Conservation (phyloP, 2,113 vertebrate species). For the Budorcas taxicolor region DNA sequence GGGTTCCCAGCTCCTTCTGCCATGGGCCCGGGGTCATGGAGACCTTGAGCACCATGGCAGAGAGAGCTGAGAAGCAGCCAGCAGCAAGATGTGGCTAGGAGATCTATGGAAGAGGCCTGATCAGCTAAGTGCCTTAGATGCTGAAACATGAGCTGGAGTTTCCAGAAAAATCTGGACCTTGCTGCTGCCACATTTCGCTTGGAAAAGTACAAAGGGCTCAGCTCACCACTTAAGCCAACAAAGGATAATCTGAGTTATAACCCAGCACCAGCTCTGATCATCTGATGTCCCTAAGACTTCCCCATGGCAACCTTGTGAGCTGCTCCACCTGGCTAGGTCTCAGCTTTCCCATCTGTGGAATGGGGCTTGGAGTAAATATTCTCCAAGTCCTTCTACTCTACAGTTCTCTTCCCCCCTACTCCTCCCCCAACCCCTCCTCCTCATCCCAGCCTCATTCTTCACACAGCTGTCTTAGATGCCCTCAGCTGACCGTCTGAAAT, state of each 20-base stretch:
- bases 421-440: not conserved
- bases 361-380: not conserved
- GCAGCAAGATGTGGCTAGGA: not conserved
- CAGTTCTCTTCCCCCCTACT: not conserved
- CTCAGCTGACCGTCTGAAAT: not conserved
- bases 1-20: not conserved
- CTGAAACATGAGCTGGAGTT: not conserved
- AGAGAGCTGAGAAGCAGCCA: not conserved
- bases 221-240: not conserved
- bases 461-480: not conserved
- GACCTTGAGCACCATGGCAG: not conserved
- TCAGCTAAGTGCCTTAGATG: not conserved
- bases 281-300: too few species aligned
- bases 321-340: not conserved
- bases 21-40: accelerated
- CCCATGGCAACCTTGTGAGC: not conserved
- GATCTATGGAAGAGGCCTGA: not conserved
- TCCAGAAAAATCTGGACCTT: not conserved
- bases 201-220: not conserved
- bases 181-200: not conserved
- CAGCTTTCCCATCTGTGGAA: not conserved
- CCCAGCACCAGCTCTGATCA: not conserved
- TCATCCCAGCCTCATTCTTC: not conserved
- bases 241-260: not conserved
- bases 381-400: not conserved